Evolutionary conservation across 2,888 invertebrate species (phyloP).

Genomic region (Galeruca laticollis): DNA sequence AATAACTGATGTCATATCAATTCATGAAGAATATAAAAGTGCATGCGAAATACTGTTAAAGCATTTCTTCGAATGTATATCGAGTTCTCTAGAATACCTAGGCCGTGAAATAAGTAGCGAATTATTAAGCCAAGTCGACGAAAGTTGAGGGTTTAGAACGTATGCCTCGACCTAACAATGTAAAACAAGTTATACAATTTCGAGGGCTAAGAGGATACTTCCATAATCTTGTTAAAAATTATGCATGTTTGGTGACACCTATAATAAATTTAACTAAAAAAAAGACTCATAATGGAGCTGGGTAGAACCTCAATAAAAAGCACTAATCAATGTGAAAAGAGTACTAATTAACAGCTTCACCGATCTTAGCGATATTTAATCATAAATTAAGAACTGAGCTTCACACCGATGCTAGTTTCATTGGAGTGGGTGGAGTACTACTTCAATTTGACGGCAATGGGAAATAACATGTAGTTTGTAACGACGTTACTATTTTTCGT

Average conservation of each 20-base stretch:
- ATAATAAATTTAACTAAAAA: conserved; percentile 38
- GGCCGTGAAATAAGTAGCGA: conserved; percentile 45
- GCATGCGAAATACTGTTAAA: too few relatives aligned
- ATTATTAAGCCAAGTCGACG: conserved; percentile 42
- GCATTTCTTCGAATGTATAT: too few relatives aligned
- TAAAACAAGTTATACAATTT: conserved; percentile 48
- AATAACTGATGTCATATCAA: too few relatives aligned
- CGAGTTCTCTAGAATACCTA: conserved; percentile 47
- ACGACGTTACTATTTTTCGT: too few relatives aligned
- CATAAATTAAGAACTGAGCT: conserved; percentile 1
- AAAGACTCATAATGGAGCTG: too few relatives aligned
- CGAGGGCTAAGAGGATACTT: conserved; percentile 47
- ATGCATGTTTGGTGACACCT: conserved; percentile 40
- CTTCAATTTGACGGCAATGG: background rate
- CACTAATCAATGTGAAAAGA: conserved; percentile 29
- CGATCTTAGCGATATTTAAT: conserved; percentile 28
- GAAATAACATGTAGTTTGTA: background rate
- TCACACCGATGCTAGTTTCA: too few relatives aligned
- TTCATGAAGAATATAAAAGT: too few relatives aligned
- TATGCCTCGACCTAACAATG: conserved; percentile 38
- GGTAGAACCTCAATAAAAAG: conserved; percentile 35
- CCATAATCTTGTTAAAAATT: conserved; percentile 44
- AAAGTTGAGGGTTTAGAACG: too few relatives aligned
- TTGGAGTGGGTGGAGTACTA: background rate
- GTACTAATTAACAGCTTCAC: conserved; percentile 29